phyloP scores from a whole-genome alignment of 2,797 vertebrate species.

The Rhinichthys osculus region DNA sequence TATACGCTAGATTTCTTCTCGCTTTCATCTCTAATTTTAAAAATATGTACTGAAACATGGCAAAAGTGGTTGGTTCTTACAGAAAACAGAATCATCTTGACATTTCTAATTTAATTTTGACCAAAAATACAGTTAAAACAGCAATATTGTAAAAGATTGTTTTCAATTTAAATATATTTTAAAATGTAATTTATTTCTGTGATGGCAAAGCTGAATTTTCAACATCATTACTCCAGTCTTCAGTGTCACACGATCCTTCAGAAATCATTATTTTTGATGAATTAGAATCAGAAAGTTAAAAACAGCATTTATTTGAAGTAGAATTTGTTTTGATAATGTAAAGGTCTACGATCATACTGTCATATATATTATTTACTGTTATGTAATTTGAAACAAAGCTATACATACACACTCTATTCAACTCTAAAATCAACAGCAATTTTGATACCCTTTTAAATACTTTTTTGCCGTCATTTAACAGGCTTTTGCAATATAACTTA shows the following conservation, averaged over 20 bases:
- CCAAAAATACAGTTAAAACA: constrained; percentile 2
- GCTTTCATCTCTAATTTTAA: not conserved
- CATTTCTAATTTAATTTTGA: not conserved
- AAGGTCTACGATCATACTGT: too few relatives aligned
- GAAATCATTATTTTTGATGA: not conserved
- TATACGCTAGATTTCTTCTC: not conserved
- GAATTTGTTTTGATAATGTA: not conserved
- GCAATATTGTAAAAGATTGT: not conserved
- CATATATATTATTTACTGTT: not conserved
- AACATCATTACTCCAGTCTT: not conserved
- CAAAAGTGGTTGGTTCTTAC: not conserved
- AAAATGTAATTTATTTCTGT: not conserved
- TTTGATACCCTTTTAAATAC: too few relatives aligned
- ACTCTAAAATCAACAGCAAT: not conserved
- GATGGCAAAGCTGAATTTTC: not conserved
- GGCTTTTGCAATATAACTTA: not conserved
- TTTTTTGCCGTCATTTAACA: not conserved
- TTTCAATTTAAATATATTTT: not conserved
- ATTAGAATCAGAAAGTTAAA: not conserved
- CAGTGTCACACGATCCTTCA: not conserved
- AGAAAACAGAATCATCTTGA: not conserved
- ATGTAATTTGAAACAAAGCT: not conserved
- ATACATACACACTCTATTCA: too few relatives aligned
- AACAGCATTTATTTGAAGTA: not conserved
- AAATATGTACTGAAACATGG: not conserved